These are phyloP conservation scores for Eupithecia abbreviata DNA, from an alignment of 2,888 invertebrate genomes.

Conservation along the genomic window DNA sequence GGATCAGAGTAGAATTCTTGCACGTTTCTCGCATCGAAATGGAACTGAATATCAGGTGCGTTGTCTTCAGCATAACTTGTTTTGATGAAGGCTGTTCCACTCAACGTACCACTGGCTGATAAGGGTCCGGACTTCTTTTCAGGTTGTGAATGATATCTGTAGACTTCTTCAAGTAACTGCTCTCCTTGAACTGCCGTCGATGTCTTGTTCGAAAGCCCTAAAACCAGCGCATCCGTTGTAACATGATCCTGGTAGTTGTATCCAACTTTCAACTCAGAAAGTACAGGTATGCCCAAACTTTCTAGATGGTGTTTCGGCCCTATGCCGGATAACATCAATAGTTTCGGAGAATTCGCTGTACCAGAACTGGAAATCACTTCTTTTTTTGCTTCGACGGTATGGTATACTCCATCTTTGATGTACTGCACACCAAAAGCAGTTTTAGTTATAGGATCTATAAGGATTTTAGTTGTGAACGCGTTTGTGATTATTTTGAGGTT, in stretches of 20 bases:
- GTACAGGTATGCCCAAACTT: constrained; percentile 78
- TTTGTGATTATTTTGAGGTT: constrained; percentile 81
- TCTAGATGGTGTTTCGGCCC: constrained; percentile 84
- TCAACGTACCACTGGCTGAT: constrained; percentile 80
- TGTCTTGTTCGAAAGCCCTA: constrained; percentile 80
- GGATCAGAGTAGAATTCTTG: constrained; percentile 85
- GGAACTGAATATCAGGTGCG: constrained; percentile 87
- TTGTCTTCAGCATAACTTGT: constrained; percentile 75
- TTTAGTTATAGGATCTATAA: constrained; percentile 84
- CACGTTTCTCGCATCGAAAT: constrained; percentile 84
- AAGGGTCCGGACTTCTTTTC: constrained; percentile 79
- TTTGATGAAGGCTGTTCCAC: constrained; percentile 85
- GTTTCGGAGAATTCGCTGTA: constrained; percentile 85
- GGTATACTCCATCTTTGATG: constrained; percentile 69
- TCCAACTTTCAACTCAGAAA: constrained; percentile 88
- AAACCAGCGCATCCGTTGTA: constrained; percentile 83
- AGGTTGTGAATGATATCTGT: constrained; percentile 68
- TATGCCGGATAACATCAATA: constrained; percentile 87
- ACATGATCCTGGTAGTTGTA: constrained; percentile 90
- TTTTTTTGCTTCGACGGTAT: constrained; percentile 78
- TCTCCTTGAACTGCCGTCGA: constrained; percentile 72
- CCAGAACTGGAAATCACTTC: constrained; percentile 86
- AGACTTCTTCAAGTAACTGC: constrained; percentile 71
- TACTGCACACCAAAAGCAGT: constrained; percentile 74
- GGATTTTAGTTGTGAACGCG: constrained; percentile 82